Evolutionary conservation across 2,888 invertebrate species (phyloP).

Genomic region (Drosophila multiciliata): DNA sequence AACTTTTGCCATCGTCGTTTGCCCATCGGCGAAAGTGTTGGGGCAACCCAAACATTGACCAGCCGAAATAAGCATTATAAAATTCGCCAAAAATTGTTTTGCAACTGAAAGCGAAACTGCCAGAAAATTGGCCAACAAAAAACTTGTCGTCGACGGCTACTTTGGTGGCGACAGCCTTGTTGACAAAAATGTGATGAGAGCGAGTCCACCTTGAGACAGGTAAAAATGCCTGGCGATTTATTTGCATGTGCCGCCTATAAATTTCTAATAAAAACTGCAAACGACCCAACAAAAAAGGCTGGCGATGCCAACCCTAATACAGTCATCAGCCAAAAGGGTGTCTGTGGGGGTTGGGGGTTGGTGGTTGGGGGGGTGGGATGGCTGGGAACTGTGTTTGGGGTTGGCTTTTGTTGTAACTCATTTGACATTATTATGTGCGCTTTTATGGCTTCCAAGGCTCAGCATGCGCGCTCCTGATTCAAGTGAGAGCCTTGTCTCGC

Average conservation of each 20-base stretch:
- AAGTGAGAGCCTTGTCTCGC: slow-evolving; percentile 29
- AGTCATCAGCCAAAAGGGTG: slow-evolving; percentile 75
- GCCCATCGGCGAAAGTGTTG: slow-evolving; percentile 67
- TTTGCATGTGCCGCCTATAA: slow-evolving; percentile 81
- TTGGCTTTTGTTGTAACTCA: slow-evolving; percentile 79
- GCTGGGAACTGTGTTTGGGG: slow-evolving; percentile 14
- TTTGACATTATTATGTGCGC: slow-evolving; percentile 81
- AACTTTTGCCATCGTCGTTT: slow-evolving; percentile 41
- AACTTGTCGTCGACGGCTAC: slow-evolving; percentile 31
- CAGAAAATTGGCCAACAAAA: slow-evolving; percentile 33
- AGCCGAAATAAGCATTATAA: slow-evolving; percentile 75
- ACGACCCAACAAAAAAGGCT: slow-evolving; percentile 64
- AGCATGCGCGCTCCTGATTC: slow-evolving; percentile 49
- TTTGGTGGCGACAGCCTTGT: slow-evolving; percentile 8
- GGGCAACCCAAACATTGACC: slow-evolving; percentile 61
- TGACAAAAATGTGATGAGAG: slow-evolving; percentile 34
- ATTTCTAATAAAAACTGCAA: slow-evolving; percentile 82
- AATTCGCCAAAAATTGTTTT: slow-evolving; percentile 63
- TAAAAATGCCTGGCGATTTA: slow-evolving; percentile 69
- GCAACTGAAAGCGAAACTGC: slow-evolving; percentile 64
- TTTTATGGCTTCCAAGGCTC: slow-evolving; percentile 78
- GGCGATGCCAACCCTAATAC: slow-evolving; percentile 69
- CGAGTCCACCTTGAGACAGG: slow-evolving; percentile 48
- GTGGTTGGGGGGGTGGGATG: not conserved
- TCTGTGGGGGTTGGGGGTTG: not conserved